Evolutionary conservation across 2,113 vertebrate genomes (phyloP).

Genomic region (Callithrix jacchus): DNA sequence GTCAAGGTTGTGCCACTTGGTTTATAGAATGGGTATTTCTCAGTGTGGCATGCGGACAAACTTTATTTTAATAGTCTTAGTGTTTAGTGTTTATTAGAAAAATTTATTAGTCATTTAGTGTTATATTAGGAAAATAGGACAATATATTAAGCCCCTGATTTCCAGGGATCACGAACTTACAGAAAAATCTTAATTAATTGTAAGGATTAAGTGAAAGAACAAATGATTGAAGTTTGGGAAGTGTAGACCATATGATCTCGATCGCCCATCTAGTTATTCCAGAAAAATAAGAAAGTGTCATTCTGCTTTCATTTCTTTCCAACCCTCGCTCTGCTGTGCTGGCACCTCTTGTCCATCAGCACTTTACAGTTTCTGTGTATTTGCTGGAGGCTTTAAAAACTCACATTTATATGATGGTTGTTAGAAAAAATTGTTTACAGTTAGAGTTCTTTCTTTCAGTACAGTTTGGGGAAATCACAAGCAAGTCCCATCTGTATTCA

Average conservation of each 20-base stretch:
- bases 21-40: slow-evolving; percentile 35
- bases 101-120: neutral
- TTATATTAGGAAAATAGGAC: neutral
- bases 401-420: neutral
- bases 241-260: neutral
- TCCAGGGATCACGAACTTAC: slow-evolving; percentile 22
- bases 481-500: neutral
- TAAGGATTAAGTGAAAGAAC: neutral
- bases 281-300: neutral
- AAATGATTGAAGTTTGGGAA: neutral
- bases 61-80: slow-evolving; percentile 16
- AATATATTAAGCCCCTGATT: neutral
- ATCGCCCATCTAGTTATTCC: neutral
- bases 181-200: slow-evolving; percentile 3
- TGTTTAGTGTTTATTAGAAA: neutral
- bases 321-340: neutral
- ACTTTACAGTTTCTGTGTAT: neutral
- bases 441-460: slow-evolving; percentile 7
- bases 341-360: neutral
- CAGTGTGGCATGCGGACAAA: neutral
- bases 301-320: slow-evolving; percentile 10
- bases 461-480: neutral
- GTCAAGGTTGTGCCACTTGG: neutral
- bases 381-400: neutral
- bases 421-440: neutral